Evolutionary conservation across 2,113 vertebrate genomes (phyloP).

Genomic region (Chloropsis hardwickii): DNA sequence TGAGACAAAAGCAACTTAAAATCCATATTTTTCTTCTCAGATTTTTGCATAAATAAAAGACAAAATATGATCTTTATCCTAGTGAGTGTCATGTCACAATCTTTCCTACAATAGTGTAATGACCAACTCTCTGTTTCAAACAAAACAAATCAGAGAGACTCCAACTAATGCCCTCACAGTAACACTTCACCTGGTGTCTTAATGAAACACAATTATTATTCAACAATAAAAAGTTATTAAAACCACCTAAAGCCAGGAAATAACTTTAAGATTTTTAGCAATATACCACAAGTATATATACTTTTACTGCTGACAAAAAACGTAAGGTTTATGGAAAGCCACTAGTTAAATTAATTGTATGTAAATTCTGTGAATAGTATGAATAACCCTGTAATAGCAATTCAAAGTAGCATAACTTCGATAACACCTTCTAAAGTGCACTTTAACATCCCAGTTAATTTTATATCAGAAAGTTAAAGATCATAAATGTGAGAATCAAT

Average conservation of each 20-base stretch:
- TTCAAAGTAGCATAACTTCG: neutral
- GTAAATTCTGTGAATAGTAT: neutral
- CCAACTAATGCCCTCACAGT: neutral
- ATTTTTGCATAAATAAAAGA: neutral
- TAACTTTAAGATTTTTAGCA: neutral
- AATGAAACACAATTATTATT: neutral
- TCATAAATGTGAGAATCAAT: neutral
- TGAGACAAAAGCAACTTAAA: neutral
- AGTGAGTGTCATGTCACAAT: neutral
- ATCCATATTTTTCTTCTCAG: accelerated
- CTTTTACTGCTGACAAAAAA: neutral
- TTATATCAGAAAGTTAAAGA: neutral
- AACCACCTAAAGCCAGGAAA: neutral
- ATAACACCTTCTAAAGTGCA: neutral
- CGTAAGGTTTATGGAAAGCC: neutral
- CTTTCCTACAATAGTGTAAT: neutral
- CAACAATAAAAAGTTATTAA: neutral
- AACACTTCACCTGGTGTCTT: neutral
- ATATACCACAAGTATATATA: neutral
- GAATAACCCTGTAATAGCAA: neutral
- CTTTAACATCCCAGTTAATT: neutral
- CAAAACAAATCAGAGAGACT: neutral
- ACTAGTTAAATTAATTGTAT: neutral
- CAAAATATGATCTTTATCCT: neutral
- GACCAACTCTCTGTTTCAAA: neutral